Conservation (phyloP, 2,888 invertebrate genomes). For the Papilio elwesi region DNA sequence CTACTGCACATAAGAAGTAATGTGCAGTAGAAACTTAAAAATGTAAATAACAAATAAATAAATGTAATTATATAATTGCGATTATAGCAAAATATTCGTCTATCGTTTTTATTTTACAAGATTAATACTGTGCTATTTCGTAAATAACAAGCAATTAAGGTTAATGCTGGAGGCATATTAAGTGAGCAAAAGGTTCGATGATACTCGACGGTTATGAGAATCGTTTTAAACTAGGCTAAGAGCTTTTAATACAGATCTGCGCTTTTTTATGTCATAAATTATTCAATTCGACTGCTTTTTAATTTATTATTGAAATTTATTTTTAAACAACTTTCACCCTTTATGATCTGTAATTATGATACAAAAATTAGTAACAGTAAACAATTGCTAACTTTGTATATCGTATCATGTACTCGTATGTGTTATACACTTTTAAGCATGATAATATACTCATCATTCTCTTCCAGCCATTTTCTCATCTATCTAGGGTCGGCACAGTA, state of each 20-base stretch:
- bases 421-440: no score
- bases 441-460: no score
- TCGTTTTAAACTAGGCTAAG: conserved; percentile 13
- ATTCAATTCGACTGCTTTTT: conserved; percentile 13
- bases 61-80: neutral
- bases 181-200: conserved; percentile 24
- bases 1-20: no score
- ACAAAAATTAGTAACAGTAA: neutral
- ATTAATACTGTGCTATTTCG: conserved; percentile 7
- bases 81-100: neutral
- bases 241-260: conserved; percentile 8
- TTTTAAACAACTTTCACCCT: neutral
- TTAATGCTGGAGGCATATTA: neutral
- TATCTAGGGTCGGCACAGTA: no score
- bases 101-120: neutral
- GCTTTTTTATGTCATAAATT: conserved; percentile 11
- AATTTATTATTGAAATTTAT: neutral
- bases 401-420: neutral
- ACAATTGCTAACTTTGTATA: neutral
- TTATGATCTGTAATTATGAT: neutral
- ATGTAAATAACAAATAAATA: neutral
- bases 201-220: conserved; percentile 10
- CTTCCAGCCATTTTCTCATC: no score
- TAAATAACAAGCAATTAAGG: conserved; percentile 24
- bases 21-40: no score